Percentiles rank a stretch among this genome's conserved stretches.
Conservation (phyloP, 1,140 invertebrate genomes). For the Papilio xuthus region DNA sequence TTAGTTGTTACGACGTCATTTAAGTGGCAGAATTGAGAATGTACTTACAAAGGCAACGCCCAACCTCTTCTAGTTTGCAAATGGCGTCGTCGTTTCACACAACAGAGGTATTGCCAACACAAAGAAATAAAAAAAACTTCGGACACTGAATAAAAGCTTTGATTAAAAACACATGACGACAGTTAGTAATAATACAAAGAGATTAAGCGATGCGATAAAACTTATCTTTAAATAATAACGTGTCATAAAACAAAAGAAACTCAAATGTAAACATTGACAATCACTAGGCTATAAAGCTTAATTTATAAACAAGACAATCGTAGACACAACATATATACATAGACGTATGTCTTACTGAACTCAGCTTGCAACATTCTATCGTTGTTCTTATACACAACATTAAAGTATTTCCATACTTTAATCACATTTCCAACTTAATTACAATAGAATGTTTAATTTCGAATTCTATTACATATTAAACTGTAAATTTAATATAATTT, state of each 20-base stretch:
- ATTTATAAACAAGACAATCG: neutral
- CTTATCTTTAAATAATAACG: neutral
- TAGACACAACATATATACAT: neutral
- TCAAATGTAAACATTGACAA: neutral
- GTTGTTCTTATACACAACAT: neutral
- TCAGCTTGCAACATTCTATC: slow-evolving; percentile 4
- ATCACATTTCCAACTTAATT: too few relatives aligned
- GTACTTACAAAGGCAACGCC: slow-evolving; percentile 2
- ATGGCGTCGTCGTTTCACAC: neutral
- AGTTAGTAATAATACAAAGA: neutral
- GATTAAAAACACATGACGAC: neutral
- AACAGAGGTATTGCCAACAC: neutral
- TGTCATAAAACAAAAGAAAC: neutral
- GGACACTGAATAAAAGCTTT: neutral
- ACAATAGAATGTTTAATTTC: neutral
- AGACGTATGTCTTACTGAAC: neutral
- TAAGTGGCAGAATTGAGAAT: neutral
- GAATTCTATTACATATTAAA: neutral
- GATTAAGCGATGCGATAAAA: neutral
- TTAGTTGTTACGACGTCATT: neutral
- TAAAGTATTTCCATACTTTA: too few relatives aligned
- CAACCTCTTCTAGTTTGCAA: neutral
- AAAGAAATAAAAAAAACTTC: neutral
- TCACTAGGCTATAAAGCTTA: neutral
- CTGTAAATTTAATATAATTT: neutral